These are phyloP conservation scores for Anser brachyrhynchus DNA, from an alignment of 2,113 vertebrate species.

Conservation along the genomic window DNA sequence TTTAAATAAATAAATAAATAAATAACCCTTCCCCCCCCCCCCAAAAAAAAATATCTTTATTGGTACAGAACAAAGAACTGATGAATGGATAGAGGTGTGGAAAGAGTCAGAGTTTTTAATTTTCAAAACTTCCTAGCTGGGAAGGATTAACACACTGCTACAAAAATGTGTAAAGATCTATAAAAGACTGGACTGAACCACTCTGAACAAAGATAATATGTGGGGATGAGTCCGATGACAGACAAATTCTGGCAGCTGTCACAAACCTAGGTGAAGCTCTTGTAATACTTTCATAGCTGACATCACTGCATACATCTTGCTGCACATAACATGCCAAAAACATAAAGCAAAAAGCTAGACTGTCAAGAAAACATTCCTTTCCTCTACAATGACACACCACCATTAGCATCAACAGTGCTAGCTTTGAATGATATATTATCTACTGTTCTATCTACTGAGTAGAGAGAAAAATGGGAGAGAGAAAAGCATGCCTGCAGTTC, in stretches of 20 bases:
- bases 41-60: not conserved
- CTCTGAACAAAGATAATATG: not conserved
- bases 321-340: not conserved
- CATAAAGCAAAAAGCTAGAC: not conserved
- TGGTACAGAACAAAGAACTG: not conserved
- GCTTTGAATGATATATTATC: not conserved
- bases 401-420: not conserved
- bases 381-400: not conserved
- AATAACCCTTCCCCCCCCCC: not conserved
- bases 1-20: not conserved
- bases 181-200: not conserved
- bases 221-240: not conserved
- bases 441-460: not conserved
- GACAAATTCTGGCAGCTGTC: constrained; percentile 10
- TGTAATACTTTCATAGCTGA: not conserved
- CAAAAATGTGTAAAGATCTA: not conserved
- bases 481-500: not conserved
- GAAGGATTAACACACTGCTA: not conserved
- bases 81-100: not conserved
- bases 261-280: not conserved
- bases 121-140: not conserved
- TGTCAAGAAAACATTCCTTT: not conserved
- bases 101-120: not conserved
- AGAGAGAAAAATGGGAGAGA: not conserved
- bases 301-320: not conserved